Base-by-base conservation (phyloP, 1,140 invertebrate genomes). In the Halictus rubicundus region DNA sequence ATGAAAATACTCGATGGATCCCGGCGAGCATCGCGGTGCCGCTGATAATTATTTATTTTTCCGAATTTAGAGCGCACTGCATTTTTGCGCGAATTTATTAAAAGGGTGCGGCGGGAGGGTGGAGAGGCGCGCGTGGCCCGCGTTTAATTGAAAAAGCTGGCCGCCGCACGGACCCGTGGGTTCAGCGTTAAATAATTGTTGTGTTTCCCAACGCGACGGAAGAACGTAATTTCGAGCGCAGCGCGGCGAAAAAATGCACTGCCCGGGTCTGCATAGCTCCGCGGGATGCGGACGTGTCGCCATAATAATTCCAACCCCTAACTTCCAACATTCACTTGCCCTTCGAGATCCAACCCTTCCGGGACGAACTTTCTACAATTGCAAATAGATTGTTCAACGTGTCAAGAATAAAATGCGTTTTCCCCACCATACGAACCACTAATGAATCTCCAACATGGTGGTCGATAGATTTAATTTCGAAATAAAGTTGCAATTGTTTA, bases 171-270 rank as follows among this genome's bases (percentile, higher is more conserved):
- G 42, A 6, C 68, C 66, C 14, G 25, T 52, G 76, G 54, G 46
- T 78, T 64, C 61, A 64, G 60, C 68, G 76, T 78, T 72, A 78
- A 78, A 78, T 78, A 78, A 78, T 78, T 71, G 68, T 78, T 78
- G 75, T 78, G 75, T 78, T 78, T 78, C 54, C 71, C 76, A 60
- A 78, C 68, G 68, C 68, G 59, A 46, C 37, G 74, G 65, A 76
- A 60, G 39, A 42, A 19, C 63, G 76, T 78, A 78, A 78, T 78
- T 78, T 78, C 76, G 32, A 59, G 68, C 39, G 66, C 42, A 66
- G 60, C 23, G 5, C 14, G 32, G 16, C 60, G 27, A 63, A 70
- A 76, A 72, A 78, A 78, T 54, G 42, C 76, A 71, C 52, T 71
- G 59, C 52, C 68, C 59, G n/a, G n/a, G n/a, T n/a, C 59, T 37